These are phyloP conservation scores for Ptilonorhynchus violaceus DNA, from an alignment of 2,113 vertebrate species.

Conservation along the genomic window DNA sequence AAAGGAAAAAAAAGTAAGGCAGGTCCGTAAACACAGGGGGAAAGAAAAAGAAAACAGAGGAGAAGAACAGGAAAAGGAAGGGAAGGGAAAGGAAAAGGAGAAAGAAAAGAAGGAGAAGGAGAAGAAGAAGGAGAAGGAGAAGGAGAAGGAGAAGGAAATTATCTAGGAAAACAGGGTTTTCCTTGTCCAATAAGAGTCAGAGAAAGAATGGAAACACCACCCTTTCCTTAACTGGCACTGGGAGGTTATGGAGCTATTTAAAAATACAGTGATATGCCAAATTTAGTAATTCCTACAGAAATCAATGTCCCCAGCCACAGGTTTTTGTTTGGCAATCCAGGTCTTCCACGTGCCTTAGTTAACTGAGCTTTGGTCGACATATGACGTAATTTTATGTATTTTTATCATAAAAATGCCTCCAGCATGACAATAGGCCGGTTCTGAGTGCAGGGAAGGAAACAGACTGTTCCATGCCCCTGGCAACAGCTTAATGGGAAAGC, in stretches of 20 bases:
- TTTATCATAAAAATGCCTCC: background rate
- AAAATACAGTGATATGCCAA: background rate
- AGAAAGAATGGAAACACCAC: background rate
- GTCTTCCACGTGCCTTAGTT: background rate
- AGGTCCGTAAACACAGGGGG: background rate
- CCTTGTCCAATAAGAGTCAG: background rate
- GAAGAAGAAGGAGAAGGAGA: no score
- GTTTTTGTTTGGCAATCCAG: background rate
- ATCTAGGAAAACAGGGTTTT: background rate
- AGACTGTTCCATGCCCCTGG: background rate
- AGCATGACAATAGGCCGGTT: background rate
- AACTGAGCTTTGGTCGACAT: background rate
- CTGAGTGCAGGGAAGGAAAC: background rate
- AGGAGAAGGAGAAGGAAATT: background rate
- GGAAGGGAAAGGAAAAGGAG: background rate
- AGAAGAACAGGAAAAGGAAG: background rate
- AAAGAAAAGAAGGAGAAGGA: no score
- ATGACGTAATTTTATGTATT: background rate
- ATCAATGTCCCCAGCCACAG: background rate
- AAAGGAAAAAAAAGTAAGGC: background rate
- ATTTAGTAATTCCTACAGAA: background rate
- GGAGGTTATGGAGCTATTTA: background rate
- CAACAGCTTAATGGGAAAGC: slow-evolving; percentile 1
- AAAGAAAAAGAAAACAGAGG: background rate
- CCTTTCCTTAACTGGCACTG: background rate